Percentiles rank a stretch among this genome's conserved stretches.
phyloP scores from a whole-genome alignment of 2,888 invertebrate species.

The Phymatocera aterrima region DNA sequence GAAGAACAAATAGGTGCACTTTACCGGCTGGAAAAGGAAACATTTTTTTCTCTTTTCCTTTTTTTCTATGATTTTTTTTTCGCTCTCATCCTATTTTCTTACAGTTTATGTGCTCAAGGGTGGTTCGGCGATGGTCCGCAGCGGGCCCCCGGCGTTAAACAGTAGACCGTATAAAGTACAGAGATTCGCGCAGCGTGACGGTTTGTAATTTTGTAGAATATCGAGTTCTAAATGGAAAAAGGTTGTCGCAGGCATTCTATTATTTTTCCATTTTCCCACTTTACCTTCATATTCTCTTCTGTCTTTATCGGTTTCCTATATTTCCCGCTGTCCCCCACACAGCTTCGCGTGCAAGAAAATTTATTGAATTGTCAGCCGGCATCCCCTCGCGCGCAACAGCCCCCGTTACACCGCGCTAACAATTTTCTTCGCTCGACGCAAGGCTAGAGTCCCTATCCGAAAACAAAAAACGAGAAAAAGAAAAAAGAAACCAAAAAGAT shows the following conservation, averaged over 20 bases:
- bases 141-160: conserved; percentile 2
- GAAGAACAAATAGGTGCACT: conserved; percentile 1
- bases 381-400: conserved; percentile 26
- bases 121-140: not conserved
- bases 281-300: not conserved
- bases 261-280: conserved; percentile 37
- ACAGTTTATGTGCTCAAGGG: not conserved
- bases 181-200: conserved; percentile 36
- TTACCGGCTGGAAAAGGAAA: not conserved
- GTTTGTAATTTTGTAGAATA: conserved; percentile 39
- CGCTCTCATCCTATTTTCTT: not conserved
- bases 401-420: not conserved
- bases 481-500: too few species aligned
- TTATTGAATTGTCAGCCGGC: conserved; percentile 43
- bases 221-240: conserved; percentile 46
- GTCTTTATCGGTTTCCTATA: conserved; percentile 43
- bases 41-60: not conserved
- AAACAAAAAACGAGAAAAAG: not conserved
- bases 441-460: not conserved
- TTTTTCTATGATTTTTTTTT: too few species aligned
- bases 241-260: conserved; percentile 37
- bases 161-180: too few species aligned
- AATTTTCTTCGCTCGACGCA: not conserved
- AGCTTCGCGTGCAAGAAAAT: conserved; percentile 1
- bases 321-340: conserved; percentile 35